Conservation (phyloP, 2,797 vertebrate genomes). For the Macroramphosus scolopax region DNA sequence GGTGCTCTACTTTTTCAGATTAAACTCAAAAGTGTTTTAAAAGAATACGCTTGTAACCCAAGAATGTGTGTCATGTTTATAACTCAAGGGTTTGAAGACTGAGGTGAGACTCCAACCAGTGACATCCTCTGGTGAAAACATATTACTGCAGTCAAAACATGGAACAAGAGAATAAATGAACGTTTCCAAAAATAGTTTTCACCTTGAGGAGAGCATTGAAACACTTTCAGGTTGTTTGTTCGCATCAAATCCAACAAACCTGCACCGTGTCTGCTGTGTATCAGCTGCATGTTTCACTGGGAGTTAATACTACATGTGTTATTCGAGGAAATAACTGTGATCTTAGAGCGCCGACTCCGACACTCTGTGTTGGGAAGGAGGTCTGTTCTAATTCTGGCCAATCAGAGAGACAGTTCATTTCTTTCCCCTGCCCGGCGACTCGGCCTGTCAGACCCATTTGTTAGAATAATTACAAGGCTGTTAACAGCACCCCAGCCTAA, state of each 20-base stretch:
- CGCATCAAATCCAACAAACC: slow-evolving; percentile 16
- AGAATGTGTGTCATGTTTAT: slow-evolving; percentile 60
- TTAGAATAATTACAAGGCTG: slow-evolving; percentile 64
- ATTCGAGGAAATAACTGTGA: slow-evolving; percentile 13
- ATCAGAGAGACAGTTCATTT: slow-evolving; percentile 37
- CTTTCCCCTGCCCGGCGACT: slow-evolving; percentile 34
- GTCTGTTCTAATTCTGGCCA: slow-evolving; percentile 58
- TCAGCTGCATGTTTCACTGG: not conserved
- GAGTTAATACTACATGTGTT: slow-evolving; percentile 6
- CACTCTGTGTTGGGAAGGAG: slow-evolving; percentile 27
- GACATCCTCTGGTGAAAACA: slow-evolving; percentile 60
- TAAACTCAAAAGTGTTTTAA: slow-evolving; percentile 73
- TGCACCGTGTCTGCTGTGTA: not conserved
- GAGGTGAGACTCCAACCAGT: slow-evolving; percentile 28
- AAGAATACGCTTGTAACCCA: slow-evolving; percentile 68
- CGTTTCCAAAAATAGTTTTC: slow-evolving; percentile 66
- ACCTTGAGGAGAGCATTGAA: slow-evolving; percentile 59
- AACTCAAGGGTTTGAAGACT: not conserved
- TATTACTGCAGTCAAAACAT: slow-evolving; percentile 54
- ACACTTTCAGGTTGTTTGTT: slow-evolving; percentile 15
- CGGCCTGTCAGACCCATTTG: slow-evolving; percentile 56
- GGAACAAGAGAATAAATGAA: slow-evolving; percentile 48
- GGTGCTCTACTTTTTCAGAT: slow-evolving; percentile 78
- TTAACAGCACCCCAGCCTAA: slow-evolving; percentile 47
- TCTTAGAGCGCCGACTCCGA: not conserved